These are phyloP conservation scores for Drosophila lacicola DNA, from an alignment of 2,888 invertebrate genomes.

Conservation along the genomic window DNA sequence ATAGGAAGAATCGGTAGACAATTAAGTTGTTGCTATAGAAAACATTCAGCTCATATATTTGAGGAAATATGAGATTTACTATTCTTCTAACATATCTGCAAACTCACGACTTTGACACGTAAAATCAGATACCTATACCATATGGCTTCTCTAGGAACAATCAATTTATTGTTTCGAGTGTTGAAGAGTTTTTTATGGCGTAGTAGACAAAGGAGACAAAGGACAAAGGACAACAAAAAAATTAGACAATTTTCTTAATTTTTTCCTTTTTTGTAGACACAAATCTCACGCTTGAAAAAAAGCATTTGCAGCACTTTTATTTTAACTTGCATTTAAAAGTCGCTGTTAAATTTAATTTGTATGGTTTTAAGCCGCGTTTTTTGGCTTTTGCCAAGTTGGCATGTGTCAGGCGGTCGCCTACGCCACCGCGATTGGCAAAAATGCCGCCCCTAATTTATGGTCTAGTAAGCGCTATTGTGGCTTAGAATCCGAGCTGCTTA, in stretches of 20 bases:
- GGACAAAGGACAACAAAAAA: background rate
- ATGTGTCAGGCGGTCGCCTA: slow-evolving; percentile 44
- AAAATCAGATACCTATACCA: no score
- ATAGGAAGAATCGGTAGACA: no score
- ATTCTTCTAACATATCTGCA: no score
- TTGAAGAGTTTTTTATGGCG: background rate
- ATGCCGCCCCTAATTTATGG: slow-evolving; percentile 48
- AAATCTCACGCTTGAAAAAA: slow-evolving; percentile 8
- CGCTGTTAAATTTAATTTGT: slow-evolving; percentile 11
- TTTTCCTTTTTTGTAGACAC: no score
- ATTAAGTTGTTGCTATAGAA: no score
- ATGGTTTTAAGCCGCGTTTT: slow-evolving; percentile 14
- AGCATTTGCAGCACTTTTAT: slow-evolving; percentile 56
- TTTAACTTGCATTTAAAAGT: slow-evolving; percentile 51
- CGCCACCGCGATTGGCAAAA: slow-evolving; percentile 10
- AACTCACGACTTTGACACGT: no score
- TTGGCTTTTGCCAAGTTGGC: slow-evolving; percentile 38
- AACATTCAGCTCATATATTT: no score
- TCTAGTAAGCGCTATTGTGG: slow-evolving; percentile 31
- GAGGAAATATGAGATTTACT: no score
- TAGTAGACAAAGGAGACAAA: no score
- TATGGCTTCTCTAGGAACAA: no score
- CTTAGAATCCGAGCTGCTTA: slow-evolving; percentile 45
- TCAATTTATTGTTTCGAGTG: background rate
- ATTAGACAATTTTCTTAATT: background rate